Conservation (phyloP, 2,888 invertebrate species). For the Leptogaster cylindrica region DNA sequence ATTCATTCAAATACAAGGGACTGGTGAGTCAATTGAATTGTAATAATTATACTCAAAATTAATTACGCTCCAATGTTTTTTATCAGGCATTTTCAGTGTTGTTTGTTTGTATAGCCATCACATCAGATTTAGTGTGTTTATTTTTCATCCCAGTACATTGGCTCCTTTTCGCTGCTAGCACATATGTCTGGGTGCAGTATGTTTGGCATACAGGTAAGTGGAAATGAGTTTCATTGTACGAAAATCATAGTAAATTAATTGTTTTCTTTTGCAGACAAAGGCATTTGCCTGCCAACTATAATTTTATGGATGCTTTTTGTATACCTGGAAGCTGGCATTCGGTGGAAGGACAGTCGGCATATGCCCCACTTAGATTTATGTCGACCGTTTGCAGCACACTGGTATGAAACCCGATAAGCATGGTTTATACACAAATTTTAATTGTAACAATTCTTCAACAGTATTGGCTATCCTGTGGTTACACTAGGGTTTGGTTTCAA, state of each 20-base stretch:
- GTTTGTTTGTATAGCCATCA: conserved; percentile 96
- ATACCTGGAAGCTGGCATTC: conserved; percentile 90
- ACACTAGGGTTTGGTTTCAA: conserved; percentile 96
- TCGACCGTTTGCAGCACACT: conserved; percentile 96
- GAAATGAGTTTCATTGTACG: not conserved
- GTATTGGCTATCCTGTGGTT: conserved; percentile 92
- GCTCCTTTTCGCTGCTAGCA: conserved; percentile 97
- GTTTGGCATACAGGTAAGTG: conserved; percentile 98
- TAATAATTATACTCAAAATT: not conserved
- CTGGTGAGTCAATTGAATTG: conserved; percentile 69
- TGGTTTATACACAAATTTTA: conserved; percentile 52
- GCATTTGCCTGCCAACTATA: conserved; percentile 92
- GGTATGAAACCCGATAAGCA: conserved; percentile 66
- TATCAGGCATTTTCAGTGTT: conserved; percentile 92
- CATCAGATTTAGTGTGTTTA: conserved; percentile 98
- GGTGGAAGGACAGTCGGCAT: conserved; percentile 81
- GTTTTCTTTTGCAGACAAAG: conserved; percentile 70
- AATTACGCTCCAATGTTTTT: not conserved
- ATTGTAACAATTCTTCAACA: too few relatives aligned
- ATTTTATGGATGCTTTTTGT: conserved; percentile 92
- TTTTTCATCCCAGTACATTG: conserved; percentile 98
- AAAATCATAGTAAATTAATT: not conserved
- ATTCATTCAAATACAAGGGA: conserved; percentile 98
- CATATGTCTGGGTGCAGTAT: conserved; percentile 98
- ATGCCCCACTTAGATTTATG: conserved; percentile 89